Base-by-base conservation (phyloP, 2,797 vertebrate species). In the Propithecus perrieri region DNA sequence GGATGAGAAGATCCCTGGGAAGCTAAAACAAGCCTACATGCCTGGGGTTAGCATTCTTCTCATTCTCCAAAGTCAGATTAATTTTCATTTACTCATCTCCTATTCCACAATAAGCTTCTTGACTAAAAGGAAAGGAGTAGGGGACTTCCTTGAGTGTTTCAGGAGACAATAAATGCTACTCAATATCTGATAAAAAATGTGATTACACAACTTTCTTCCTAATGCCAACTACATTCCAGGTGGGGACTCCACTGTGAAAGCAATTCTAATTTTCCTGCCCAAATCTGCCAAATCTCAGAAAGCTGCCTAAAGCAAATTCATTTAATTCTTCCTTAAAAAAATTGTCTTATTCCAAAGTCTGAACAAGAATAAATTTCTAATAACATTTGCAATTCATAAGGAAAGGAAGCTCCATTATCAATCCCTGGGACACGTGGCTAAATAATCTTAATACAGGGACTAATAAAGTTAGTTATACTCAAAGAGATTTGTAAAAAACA, bases 301-400 rank as follows among this genome's bases (percentile, higher is more conserved):
- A 95, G n/a, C 59, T 43, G 50, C 92, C 96, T 96, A 92, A 92
- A 96, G 91, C 94, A 97, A 92, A 94, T 24, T 74, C 87, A 91
- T 46, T 95, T 95, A 97, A 94, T 84, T 95, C 24, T 59, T 71
- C 83, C 88, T 69, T 41, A 8, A 74, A 80, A 69, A n/a, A 48
- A 85, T 55, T 83, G 91, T 78, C 90, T 87, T 92, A 94, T 94
- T 95, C 65, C 72, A 74, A 97, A 89, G 63, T 80, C 41, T 83
- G 22, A 76, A 92, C 33, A 93, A 91, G 30, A 91, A 90, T 89
- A 97, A 93, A 95, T 55, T 87, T 89, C 93, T 85, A 87, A 83
- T 33, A 67, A 65, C 85, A 95, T 85, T 86, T 92, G 13, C 17
- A 94, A 96, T 18, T 91, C 76, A 78, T 69, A 96, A 85, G 71